These are phyloP conservation scores for Neria commutata DNA, from an alignment of 2,888 invertebrate species.

Conservation along the genomic window DNA sequence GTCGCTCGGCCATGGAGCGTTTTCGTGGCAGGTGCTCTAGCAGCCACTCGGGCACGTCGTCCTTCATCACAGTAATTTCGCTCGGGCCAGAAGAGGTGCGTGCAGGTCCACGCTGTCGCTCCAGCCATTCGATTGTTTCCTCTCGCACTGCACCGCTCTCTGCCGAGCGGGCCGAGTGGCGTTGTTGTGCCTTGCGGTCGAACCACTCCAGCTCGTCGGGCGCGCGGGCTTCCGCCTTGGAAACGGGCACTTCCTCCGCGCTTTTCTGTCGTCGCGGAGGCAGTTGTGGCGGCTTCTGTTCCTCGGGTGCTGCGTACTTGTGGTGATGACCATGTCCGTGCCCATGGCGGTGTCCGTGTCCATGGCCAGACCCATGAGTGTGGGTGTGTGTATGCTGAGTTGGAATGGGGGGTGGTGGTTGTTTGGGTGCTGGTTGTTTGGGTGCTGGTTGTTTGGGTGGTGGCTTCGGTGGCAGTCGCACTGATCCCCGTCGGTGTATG, in stretches of 20 bases:
- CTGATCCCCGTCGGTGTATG: constrained; percentile 54
- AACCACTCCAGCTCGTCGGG: constrained; percentile 59
- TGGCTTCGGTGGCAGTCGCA: constrained; percentile 42
- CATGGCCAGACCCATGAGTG: constrained; percentile 22
- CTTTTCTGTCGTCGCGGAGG: constrained; percentile 45
- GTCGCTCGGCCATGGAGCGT: constrained; percentile 48
- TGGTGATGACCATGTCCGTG: constrained; percentile 40
- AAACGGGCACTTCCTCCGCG: constrained; percentile 44
- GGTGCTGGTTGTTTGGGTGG: constrained; percentile 35
- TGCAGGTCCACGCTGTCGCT: constrained; percentile 52
- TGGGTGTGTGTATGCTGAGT: constrained; percentile 15
- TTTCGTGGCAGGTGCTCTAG: constrained; percentile 58
- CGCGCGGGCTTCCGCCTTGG: constrained; percentile 36
- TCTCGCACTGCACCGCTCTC: constrained; percentile 60
- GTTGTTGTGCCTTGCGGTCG: constrained; percentile 59
- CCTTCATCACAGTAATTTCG: constrained; percentile 59
- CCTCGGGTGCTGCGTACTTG: constrained; percentile 36
- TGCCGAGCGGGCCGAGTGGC: constrained; percentile 61
- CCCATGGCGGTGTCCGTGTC: constrained; percentile 26
- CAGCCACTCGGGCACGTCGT: constrained; percentile 60
- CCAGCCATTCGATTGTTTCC: constrained; percentile 59
- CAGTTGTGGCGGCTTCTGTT: constrained; percentile 41
- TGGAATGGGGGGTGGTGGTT: neutral
- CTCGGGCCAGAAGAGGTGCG: constrained; percentile 61
- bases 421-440: constrained; percentile 7